Conservation (phyloP, 2,888 invertebrate genomes). For the Diarsia mendica region DNA sequence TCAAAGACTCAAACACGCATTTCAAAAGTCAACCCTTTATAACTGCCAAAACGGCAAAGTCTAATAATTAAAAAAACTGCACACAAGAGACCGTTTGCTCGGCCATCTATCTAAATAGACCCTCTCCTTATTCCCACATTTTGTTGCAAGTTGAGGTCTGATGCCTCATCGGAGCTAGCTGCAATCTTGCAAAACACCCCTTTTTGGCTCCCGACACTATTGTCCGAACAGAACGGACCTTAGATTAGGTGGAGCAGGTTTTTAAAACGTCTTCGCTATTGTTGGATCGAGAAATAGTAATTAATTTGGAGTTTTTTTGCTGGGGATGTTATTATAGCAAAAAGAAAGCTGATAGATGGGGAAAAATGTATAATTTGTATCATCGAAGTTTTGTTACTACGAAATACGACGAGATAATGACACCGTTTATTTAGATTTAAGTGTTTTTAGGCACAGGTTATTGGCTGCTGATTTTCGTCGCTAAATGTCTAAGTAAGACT, state of each 20-base stretch:
- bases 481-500: not conserved
- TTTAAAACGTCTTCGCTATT: constrained; percentile 62
- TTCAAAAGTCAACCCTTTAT: not conserved
- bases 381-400: not conserved
- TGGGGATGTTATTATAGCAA: not conserved
- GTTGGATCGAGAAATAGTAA: constrained; percentile 57
- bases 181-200: constrained; percentile 64
- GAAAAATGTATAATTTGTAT: too few relatives aligned
- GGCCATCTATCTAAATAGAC: constrained; percentile 23
- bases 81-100: constrained; percentile 27
- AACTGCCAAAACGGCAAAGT: constrained; percentile 41
- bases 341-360: constrained; percentile 4
- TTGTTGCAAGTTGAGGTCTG: constrained; percentile 60
- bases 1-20: too few relatives aligned
- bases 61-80: constrained; percentile 37
- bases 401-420: not conserved
- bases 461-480: not conserved
- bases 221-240: constrained; percentile 57
- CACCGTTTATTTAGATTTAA: not conserved
- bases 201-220: constrained; percentile 52
- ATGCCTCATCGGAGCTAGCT: constrained; percentile 51
- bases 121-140: constrained; percentile 56
- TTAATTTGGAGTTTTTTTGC: constrained; percentile 60
- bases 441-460: not conserved
- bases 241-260: constrained; percentile 65